Percentiles rank a stretch among this genome's conserved stretches.
Evolutionary conservation across 2,888 invertebrate species (phyloP).

Genomic region (Glyphotaelius pellucidus): DNA sequence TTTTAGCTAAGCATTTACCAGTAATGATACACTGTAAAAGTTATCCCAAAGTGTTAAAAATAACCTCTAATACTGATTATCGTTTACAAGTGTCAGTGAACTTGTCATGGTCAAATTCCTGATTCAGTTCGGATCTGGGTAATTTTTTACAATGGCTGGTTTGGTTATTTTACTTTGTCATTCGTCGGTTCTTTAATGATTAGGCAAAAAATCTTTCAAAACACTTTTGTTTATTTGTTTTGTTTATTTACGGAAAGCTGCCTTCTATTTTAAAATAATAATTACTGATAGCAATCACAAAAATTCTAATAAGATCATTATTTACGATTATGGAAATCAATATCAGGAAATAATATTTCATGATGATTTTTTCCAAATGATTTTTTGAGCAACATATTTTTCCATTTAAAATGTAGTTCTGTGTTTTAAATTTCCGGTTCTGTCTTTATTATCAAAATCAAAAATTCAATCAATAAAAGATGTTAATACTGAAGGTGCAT

Average conservation of each 20-base stretch:
- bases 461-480: no score
- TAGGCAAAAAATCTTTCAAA: background rate
- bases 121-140: background rate
- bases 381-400: no score
- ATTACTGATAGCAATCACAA: background rate
- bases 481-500: no score
- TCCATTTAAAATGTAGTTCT: background rate
- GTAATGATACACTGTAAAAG: background rate
- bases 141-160: background rate
- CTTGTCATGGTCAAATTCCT: background rate
- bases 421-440: background rate
- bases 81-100: background rate
- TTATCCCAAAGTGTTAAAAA: background rate
- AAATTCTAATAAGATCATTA: background rate
- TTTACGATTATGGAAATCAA: background rate
- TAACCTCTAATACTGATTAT: background rate
- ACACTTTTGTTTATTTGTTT: background rate
- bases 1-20: background rate
- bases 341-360: background rate
- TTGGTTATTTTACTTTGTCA: background rate
- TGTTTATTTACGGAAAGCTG: background rate
- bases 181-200: background rate
- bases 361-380: background rate
- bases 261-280: background rate
- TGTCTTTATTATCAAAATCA: background rate